These are phyloP conservation scores for Mastacembelus armatus DNA, from an alignment of 2,797 vertebrate species.

Conservation along the genomic window DNA sequence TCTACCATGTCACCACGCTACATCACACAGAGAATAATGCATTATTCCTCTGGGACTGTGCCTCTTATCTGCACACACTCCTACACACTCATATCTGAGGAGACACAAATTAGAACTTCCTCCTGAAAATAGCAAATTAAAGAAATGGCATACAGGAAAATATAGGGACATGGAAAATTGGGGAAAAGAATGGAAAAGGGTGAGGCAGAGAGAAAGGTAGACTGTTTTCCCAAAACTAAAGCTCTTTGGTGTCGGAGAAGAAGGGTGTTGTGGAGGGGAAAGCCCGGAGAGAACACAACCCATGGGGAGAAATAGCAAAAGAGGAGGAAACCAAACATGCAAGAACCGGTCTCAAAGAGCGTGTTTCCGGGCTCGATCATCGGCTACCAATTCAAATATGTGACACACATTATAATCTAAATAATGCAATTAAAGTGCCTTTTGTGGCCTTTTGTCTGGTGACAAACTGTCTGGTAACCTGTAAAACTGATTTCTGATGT, in stretches of 20 bases:
- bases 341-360: neutral
- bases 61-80: constrained; percentile 62
- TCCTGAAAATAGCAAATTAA: constrained; percentile 40
- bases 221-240: constrained; percentile 45
- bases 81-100: constrained; percentile 48
- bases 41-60: constrained; percentile 56
- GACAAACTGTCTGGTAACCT: too few species aligned
- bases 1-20: constrained; percentile 45
- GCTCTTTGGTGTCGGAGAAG: constrained; percentile 48
- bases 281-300: neutral
- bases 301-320: neutral
- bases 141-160: constrained; percentile 8
- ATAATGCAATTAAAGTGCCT: neutral
- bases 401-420: neutral
- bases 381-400: neutral
- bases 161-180: neutral
- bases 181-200: neutral
- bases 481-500: neutral
- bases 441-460: neutral
- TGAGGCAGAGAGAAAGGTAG: neutral
- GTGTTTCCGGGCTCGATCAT: neutral
- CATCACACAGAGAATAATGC: constrained; percentile 74
- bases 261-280: neutral
- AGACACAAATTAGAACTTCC: constrained; percentile 60
- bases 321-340: constrained; percentile 7